phyloP scores from a whole-genome alignment of 2,888 invertebrate genomes.

The Cataglyphis cursor region DNA sequence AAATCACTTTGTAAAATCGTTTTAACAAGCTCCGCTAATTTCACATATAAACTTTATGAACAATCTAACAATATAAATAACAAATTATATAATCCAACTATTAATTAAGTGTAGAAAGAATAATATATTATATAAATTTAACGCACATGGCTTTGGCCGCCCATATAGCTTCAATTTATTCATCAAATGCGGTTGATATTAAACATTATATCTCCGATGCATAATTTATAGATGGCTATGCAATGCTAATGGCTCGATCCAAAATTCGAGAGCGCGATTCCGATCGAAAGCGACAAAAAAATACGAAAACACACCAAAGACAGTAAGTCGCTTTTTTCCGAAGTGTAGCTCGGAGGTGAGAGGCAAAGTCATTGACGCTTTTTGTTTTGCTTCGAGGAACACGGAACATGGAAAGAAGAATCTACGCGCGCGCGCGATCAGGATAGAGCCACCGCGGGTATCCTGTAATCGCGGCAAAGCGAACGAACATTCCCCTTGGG shows the following conservation, averaged over 20 bases:
- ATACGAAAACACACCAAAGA: neutral
- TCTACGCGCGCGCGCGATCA: constrained; percentile 34
- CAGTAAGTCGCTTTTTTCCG: constrained; percentile 2
- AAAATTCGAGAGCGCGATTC: constrained; percentile 25
- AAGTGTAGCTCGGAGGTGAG: constrained; percentile 17
- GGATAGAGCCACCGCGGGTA: constrained; percentile 26
- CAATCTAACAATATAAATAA: neutral
- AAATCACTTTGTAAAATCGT: neutral
- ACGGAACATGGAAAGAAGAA: constrained; percentile 39
- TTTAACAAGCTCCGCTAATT: neutral
- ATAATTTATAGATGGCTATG: constrained; percentile 43
- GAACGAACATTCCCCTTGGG: constrained; percentile 81
- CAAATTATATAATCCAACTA: constrained; percentile 9
- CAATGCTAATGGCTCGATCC: constrained; percentile 38
- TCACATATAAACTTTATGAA: neutral
- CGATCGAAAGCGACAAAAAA: constrained; percentile 1
- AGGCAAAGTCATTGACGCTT: constrained; percentile 41
- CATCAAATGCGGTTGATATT: constrained; percentile 14
- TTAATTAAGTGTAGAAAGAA: constrained; percentile 29
- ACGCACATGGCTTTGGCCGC: constrained; percentile 8
- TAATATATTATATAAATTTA: constrained; percentile 42
- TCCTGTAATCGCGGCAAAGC: constrained; percentile 78
- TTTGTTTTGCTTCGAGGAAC: constrained; percentile 32
- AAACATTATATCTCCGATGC: constrained; percentile 42
- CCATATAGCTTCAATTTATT: constrained; percentile 39